Evolutionary conservation across 2,113 vertebrate species (phyloP), one percentile per base, ranked within the genome.

Genomic region (Melozone crissalis): DNA sequence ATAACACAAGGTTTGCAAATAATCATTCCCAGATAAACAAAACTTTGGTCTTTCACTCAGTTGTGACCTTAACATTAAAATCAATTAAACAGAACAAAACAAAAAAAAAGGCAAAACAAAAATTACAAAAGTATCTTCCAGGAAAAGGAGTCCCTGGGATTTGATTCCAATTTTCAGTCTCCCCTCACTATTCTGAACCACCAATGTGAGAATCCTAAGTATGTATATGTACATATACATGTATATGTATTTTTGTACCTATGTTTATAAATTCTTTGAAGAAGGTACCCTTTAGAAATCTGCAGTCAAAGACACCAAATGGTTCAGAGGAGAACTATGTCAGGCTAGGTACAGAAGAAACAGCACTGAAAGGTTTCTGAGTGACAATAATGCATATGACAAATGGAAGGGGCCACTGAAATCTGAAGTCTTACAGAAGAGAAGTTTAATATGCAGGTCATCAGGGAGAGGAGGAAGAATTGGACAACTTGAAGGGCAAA

Each of bases 371-470:
- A 95, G 90, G 87, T 93, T 97, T 95, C 89, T 93, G 92, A 97
- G 62, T 90, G 84, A 93, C 92, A 96, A 59, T 97, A 96, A 97
- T 94, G 86, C 59, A 49, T 71, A 87, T 84, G 90, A 97, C 94
- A 97, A 97, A 97, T 59, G 62, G 81, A 95, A 95, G 85, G 84
- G 95, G 62, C 90, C 92, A 90, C 79, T 92, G 95, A 96, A 96
- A 93, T 86, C 81, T 88, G 81, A 95, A 96, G 79, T 74, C 95
- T 96, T 77, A 83, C 78, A 94, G 81, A 84, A 82, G 43, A 92
- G 88, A 97, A 97, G 94, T 96, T 97, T 97, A 97, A 97, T 97
- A 97, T 96, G 94, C 97, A 92, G 97, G 81, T 92, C 87, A 87
- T 91, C 94, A 93, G 84, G 76, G 76, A 95, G 35, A 91, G 88